phyloP scores from a whole-genome alignment of 2,888 invertebrate genomes.

The Catocala sponsa region DNA sequence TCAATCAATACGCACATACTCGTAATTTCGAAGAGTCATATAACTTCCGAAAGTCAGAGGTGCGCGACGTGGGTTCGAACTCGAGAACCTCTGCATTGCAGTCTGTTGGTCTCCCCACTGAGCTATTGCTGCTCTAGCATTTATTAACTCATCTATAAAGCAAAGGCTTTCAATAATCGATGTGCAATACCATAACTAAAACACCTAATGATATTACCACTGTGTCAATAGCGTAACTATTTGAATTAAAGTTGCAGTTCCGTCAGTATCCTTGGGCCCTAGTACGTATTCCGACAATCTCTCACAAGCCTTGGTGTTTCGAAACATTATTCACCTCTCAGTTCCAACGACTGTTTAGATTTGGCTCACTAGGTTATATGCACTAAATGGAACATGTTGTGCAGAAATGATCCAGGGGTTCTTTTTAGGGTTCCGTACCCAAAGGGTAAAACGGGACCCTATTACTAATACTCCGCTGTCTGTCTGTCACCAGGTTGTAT shows the following conservation, averaged over 20 bases:
- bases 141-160: too few species aligned
- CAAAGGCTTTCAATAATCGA: background rate
- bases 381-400: background rate
- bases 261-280: conserved; percentile 34
- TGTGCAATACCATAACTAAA: background rate
- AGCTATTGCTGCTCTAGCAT: too few species aligned
- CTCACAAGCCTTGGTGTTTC: conserved; percentile 29
- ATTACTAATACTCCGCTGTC: too few species aligned
- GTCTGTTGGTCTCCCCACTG: too few species aligned
- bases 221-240: background rate
- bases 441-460: too few species aligned
- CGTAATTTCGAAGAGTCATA: too few species aligned
- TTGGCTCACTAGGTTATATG: conserved; percentile 1
- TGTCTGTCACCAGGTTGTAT: too few species aligned
- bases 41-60: too few species aligned
- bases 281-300: conserved; percentile 35
- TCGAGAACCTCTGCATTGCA: too few species aligned
- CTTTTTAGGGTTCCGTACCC: too few species aligned
- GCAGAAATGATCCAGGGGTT: background rate
- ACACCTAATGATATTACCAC: background rate
- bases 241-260: conserved; percentile 16
- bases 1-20: too few species aligned
- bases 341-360: background rate
- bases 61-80: too few species aligned
- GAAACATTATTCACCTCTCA: background rate